A percentile compares a stretch with the other conserved stretches of the same genome.
These are phyloP conservation scores for Dexiosoma caninum DNA, from an alignment of 2,888 invertebrate genomes.

Conservation along the genomic window DNA sequence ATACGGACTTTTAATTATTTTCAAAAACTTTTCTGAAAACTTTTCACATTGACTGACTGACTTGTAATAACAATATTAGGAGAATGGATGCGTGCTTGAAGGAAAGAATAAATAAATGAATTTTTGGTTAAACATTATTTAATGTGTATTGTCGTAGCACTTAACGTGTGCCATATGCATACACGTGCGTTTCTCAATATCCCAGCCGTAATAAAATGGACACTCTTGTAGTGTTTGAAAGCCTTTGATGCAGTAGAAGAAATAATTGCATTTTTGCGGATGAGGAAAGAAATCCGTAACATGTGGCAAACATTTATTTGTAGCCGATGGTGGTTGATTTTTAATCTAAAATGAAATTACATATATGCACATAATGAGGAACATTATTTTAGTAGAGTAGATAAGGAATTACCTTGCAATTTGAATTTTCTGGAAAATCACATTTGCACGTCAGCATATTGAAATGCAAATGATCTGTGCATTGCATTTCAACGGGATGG, in stretches of 20 bases:
- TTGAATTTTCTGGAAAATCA: slow-evolving; percentile 72
- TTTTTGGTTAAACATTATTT: not conserved
- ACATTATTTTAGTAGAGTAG: not conserved
- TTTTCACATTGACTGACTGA: not conserved
- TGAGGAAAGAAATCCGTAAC: slow-evolving; percentile 75
- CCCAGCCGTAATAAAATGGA: slow-evolving; percentile 76
- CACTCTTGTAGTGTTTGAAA: slow-evolving; percentile 76
- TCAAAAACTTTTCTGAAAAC: not conserved
- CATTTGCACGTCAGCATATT: slow-evolving; percentile 71
- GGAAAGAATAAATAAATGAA: not conserved
- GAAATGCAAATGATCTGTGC: slow-evolving; percentile 73
- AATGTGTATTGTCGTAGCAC: slow-evolving; percentile 66
- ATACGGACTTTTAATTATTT: no score
- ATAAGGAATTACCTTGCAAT: slow-evolving; percentile 66
- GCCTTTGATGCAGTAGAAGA: slow-evolving; percentile 75
- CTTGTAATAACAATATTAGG: not conserved
- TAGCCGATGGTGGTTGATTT: slow-evolving; percentile 36
- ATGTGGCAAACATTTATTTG: slow-evolving; percentile 70
- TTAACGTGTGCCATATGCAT: slow-evolving; percentile 72
- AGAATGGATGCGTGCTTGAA: not conserved
- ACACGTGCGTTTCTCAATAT: slow-evolving; percentile 72
- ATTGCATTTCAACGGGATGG: slow-evolving; percentile 73
- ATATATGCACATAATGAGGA: not conserved
- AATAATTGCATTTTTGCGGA: slow-evolving; percentile 75
- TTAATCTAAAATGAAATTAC: slow-evolving; percentile 29